Conservation (phyloP, 2,888 invertebrate genomes). For the Pachydiplax longipennis region DNA sequence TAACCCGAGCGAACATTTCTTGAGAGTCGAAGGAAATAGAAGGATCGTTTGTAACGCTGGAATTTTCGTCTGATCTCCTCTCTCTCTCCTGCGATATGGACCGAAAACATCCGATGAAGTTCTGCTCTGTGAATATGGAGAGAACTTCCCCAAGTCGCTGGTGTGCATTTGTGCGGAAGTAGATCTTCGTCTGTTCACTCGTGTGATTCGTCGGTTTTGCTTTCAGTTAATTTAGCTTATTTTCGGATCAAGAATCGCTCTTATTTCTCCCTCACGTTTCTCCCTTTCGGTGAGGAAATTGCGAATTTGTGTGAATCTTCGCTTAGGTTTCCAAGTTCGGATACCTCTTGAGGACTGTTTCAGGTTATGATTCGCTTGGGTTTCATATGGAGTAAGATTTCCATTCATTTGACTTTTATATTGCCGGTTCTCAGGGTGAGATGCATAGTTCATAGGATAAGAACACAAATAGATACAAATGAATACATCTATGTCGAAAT, state of each 20-base stretch:
- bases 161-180: not conserved
- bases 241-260: not conserved
- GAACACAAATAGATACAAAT: too few relatives aligned
- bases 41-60: conserved; percentile 1
- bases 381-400: too few relatives aligned
- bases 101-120: conserved; percentile 42
- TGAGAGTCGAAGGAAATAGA: not conserved
- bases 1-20: not conserved
- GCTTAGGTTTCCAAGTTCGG: too few relatives aligned
- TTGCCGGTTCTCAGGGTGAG: too few relatives aligned
- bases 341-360: too few relatives aligned
- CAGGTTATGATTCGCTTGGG: too few relatives aligned
- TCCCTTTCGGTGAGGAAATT: not conserved
- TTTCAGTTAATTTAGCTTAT: conserved; percentile 20
- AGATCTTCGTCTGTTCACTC: not conserved
- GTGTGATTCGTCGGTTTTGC: conserved; percentile 8
- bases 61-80: conserved; percentile 35
- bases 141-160: not conserved
- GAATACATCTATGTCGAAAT: too few relatives aligned
- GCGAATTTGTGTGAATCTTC: not conserved
- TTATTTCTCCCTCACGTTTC: not conserved
- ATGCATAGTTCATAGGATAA: too few relatives aligned
- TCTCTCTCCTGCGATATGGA: conserved; percentile 23
- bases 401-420: too few relatives aligned
- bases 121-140: conserved; percentile 33